phyloP scores from a whole-genome alignment of 2,888 invertebrate genomes.

The Drosophila lutescens region DNA sequence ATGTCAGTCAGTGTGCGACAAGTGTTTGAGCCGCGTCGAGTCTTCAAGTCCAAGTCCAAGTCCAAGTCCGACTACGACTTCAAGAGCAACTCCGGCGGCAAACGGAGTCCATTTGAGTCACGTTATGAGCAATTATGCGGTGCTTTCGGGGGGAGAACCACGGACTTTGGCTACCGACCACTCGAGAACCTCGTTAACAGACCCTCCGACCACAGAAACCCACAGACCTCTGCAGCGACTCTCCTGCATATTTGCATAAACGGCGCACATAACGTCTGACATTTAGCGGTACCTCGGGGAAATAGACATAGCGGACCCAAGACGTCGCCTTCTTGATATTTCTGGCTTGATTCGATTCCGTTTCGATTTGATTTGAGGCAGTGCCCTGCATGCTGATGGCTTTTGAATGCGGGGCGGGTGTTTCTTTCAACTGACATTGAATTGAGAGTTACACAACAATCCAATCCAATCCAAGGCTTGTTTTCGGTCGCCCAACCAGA shows the following conservation, averaged over 20 bases:
- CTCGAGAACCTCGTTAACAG: constrained; percentile 50
- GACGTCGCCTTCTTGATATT: constrained; percentile 52
- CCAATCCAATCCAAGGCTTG: constrained; percentile 26
- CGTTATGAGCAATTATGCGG: constrained; percentile 69
- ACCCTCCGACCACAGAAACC: constrained; percentile 54
- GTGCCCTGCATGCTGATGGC: constrained; percentile 60
- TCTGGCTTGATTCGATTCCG: constrained; percentile 39
- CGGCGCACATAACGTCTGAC: constrained; percentile 65
- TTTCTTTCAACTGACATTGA: constrained; percentile 68
- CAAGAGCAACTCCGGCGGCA: constrained; percentile 30
- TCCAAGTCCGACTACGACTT: constrained; percentile 14
- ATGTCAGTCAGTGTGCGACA: constrained; percentile 64
- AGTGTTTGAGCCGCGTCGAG: constrained; percentile 48
- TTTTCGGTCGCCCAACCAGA: constrained; percentile 43
- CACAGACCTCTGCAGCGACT: constrained; percentile 36
- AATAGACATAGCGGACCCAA: constrained; percentile 10
- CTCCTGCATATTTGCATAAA: constrained; percentile 68
- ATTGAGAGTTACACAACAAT: constrained; percentile 75
- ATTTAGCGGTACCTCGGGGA: constrained; percentile 66
- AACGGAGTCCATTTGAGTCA: constrained; percentile 62
- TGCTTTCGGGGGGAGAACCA: constrained; percentile 12
- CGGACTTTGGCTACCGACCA: constrained; percentile 25
- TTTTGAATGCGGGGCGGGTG: constrained; percentile 19
- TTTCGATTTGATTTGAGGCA: constrained; percentile 64
- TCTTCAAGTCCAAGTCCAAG: constrained; percentile 25